Base-by-base conservation (phyloP, 2,113 vertebrate genomes). In the Lates calcarifer region DNA sequence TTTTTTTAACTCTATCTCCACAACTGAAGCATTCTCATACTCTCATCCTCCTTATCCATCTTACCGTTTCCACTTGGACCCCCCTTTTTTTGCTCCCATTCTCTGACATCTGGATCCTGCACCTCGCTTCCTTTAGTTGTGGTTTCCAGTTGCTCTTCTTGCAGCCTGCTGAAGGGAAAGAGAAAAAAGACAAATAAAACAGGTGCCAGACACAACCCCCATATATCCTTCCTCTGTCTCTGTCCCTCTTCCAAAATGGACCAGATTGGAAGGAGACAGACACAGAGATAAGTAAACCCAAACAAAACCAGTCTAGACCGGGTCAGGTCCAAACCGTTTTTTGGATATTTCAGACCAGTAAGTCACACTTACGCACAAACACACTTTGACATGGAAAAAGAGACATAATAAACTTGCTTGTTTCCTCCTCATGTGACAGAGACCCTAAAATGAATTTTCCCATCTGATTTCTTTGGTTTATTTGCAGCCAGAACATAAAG, bases 101-200 rank as follows among this genome's bases (percentile, higher is more conserved):
- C 9, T 56, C 22, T 79, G 39, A 79, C 62, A 79, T 92, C 78
- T 86, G 82, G 63, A 64, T 83, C 62, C 66, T 80, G 35, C 53
- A 24, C 57, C 58, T 69, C 26, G 0, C 62, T 75, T 78, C 64
- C 43, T 49, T 84, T 22, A 74, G 57, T 80, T 80, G 76, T 49
- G 55, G 68, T 61, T 84, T 68, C 63, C 26, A 82, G 65, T 77
- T 63, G 66, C 66, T 78, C 60, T 26, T 69, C 15, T 68, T 68
- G 61, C 63, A 45, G 76, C 47, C 24, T 3, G 14, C 66, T 57
- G 47, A 74, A 74, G 24, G 20, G 56, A 65, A 56, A 35, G 20
- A 37, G 12, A 45, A 18, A 68, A 62, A 56, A 57, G 15, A 53
- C 28, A 84, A 87, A 83, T 79, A 72, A 69, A 83, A 76, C 69